Base-by-base conservation (phyloP, 2,113 vertebrate species). In the Notarius lentiginosus region DNA sequence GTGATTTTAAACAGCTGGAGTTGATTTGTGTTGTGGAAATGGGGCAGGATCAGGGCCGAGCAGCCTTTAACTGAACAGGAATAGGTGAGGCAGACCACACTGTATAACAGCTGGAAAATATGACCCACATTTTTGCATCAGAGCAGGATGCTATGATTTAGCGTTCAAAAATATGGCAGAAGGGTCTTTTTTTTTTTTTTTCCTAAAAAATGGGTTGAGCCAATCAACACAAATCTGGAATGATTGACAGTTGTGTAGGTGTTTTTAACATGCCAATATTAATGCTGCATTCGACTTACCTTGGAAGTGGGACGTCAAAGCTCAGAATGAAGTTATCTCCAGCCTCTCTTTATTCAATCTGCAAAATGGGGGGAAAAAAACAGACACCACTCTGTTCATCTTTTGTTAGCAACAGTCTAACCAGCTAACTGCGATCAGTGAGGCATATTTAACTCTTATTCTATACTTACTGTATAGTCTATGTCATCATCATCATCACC, bases 11-110 rank as follows among this genome's bases (percentile, higher is more conserved):
- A 79, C 89, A 91, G 90, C 89, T 91, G 91, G 34, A 56, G 66
- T 84, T 88, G 86, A 90, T 90, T 90, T 88, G 85, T 76, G 80
- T 79, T 82, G 66, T 90, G 87, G 88, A 87, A 89, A 73, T 87
- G 80, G 84, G 79, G 53, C 76, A 75, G 81, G 56, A 88, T 86
- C 82, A 60, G 82, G 73, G 73, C 86, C 47, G 30, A 65, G 84
- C 65, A 86, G 72, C 75, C 70, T 82, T 73, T 86, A 82, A 81
- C 47, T 87, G 88, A 80, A 70, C 72, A 83, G 58, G 60, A 75
- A 30, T 66, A 88, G 72, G 81, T 87, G 53, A 87, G 68, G 83
- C 77, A 76, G 49, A 30, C 34, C 75, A 55, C 61, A 68, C 63
- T 58, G 24, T 55, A 63, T 24, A 75, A 77, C 83, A 73, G 58